These are phyloP conservation scores for Drosophila neoperkinsi DNA, from an alignment of 2,888 invertebrate species.

Conservation along the genomic window DNA sequence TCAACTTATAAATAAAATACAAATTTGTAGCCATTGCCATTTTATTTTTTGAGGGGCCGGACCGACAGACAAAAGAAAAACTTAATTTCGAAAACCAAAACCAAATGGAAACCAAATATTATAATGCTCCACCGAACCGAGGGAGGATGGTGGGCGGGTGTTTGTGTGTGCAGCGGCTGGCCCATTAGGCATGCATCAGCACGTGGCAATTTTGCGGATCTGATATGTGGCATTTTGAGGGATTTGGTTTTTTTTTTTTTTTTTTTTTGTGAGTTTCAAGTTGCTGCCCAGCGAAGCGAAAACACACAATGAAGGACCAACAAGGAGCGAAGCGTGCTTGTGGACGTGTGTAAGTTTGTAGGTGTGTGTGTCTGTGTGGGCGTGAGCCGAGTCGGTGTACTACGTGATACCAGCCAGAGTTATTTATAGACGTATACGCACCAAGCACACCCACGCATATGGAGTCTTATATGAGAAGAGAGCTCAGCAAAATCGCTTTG, in stretches of 20 bases:
- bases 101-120: slow-evolving; percentile 66
- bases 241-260: slow-evolving; percentile 29
- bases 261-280: slow-evolving; percentile 26
- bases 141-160: neutral
- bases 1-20: slow-evolving; percentile 65
- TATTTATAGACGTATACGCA: slow-evolving; percentile 68
- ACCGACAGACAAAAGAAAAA: slow-evolving; percentile 27
- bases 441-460: slow-evolving; percentile 10
- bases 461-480: slow-evolving; percentile 40
- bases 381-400: neutral
- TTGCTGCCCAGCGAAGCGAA: slow-evolving; percentile 48
- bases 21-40: slow-evolving; percentile 61
- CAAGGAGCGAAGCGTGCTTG: slow-evolving; percentile 5
- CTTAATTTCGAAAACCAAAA: slow-evolving; percentile 55
- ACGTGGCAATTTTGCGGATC: slow-evolving; percentile 54
- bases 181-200: slow-evolving; percentile 59
- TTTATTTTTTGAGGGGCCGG: slow-evolving; percentile 26
- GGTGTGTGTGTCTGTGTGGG: slow-evolving; percentile 7
- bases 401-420: slow-evolving; percentile 49
- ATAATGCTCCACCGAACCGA: slow-evolving; percentile 54
- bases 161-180: slow-evolving; percentile 20
- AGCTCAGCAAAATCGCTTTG: slow-evolving; percentile 59
- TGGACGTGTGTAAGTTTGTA: slow-evolving; percentile 7
- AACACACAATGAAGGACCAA: slow-evolving; percentile 42
- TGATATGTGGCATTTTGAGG: slow-evolving; percentile 44